Conservation (phyloP, 2,797 vertebrate species). For the Schizopygopsis pylzovi region DNA sequence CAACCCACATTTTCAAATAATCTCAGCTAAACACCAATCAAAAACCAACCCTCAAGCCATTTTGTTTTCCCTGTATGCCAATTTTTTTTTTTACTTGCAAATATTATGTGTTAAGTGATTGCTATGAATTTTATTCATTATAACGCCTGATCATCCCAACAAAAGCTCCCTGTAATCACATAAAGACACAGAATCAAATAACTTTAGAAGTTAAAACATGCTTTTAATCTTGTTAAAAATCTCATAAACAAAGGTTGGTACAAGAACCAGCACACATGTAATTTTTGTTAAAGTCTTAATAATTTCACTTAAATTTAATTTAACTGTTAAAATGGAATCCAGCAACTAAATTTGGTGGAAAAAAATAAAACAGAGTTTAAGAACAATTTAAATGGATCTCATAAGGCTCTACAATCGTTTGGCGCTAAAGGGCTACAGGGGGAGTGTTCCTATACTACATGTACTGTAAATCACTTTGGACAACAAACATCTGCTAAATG, state of each 20-base stretch:
- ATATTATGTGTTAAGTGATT: constrained; percentile 15
- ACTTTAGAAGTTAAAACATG: neutral
- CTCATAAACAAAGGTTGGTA: neutral
- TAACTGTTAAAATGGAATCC: neutral
- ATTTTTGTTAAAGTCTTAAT: neutral
- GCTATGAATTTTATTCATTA: neutral
- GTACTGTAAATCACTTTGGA: constrained; percentile 16
- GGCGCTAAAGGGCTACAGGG: neutral
- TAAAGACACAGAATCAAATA: neutral
- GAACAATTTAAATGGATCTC: neutral
- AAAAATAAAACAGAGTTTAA: neutral
- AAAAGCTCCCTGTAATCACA: neutral
- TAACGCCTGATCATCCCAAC: neutral
- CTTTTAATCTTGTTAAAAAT: constrained; percentile 5
- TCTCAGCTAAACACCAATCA: neutral
- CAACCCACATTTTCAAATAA: constrained; percentile 6
- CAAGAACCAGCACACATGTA: neutral
- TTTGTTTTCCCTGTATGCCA: neutral
- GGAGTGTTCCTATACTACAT: neutral
- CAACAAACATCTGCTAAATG: constrained; percentile 7
- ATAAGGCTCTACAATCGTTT: neutral
- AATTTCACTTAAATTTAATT: neutral
- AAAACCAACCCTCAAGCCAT: neutral
- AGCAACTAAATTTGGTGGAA: neutral
- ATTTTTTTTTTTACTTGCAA: neutral